These are phyloP conservation scores for Haemorhous mexicanus DNA, from an alignment of 2,113 vertebrate species.

Conservation along the genomic window DNA sequence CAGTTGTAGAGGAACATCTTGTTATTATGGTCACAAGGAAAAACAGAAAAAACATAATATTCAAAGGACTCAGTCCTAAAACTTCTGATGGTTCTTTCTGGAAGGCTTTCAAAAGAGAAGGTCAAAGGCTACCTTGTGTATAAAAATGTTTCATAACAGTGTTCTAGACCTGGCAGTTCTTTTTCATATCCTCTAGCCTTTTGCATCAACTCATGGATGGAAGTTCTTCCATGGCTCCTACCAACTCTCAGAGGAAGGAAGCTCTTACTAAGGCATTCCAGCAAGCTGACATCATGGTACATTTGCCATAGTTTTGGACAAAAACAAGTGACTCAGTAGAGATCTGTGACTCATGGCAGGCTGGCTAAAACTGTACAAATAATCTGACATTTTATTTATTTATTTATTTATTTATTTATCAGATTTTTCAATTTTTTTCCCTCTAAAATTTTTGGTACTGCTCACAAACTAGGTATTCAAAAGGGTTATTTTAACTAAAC, in stretches of 20 bases:
- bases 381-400: not conserved
- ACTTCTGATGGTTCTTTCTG: not conserved
- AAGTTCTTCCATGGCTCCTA: not conserved
- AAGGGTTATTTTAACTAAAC: not conserved
- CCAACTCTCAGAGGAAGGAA: constrained; percentile 33
- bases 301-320: constrained; percentile 2
- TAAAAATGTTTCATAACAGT: not conserved
- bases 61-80: not conserved
- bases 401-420: not conserved
- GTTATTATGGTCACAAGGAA: not conserved
- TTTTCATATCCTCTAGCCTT: not conserved
- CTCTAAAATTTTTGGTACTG: not conserved
- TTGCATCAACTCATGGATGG: not conserved
- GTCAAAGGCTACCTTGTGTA: not conserved
- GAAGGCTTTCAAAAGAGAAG: not conserved
- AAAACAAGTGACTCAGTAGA: constrained; percentile 23
- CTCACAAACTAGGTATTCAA: not conserved
- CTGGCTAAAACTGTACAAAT: constrained; percentile 6
- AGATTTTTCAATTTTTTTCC: not conserved
- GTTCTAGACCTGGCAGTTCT: not conserved
- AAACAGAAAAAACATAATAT: not conserved
- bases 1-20: not conserved
- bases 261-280: constrained; percentile 55
- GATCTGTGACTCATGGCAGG: constrained; percentile 17
- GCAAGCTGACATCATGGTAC: constrained; percentile 22